Conservation (phyloP, 2,113 vertebrate species). For the Phoxinus phoxinus region DNA sequence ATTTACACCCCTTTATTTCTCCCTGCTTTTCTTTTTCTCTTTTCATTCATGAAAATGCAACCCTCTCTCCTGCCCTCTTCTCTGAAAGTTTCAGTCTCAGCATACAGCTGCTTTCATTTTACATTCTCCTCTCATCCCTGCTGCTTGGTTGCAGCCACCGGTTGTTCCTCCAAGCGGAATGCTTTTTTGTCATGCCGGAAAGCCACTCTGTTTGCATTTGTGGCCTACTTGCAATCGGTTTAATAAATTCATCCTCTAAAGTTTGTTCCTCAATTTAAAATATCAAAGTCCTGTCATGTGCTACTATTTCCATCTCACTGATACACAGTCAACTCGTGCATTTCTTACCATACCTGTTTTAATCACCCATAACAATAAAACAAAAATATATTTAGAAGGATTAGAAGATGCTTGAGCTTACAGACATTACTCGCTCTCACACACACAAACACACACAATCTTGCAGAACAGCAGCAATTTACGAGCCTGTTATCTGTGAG, state of each 20-base stretch:
- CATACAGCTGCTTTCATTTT: constrained; percentile 38
- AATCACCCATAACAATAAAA: background rate
- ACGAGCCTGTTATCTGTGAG: constrained; percentile 26
- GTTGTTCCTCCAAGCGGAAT: constrained; percentile 27
- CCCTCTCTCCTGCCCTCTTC: background rate
- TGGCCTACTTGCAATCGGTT: constrained; percentile 14
- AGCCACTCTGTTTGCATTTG: constrained; percentile 5
- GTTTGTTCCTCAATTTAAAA: background rate
- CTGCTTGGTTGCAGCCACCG: constrained; percentile 33
- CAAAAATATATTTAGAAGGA: background rate
- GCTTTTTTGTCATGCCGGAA: constrained; percentile 30
- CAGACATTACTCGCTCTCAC: background rate
- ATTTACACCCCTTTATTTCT: background rate
- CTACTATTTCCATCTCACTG: background rate
- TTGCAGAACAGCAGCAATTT: constrained; percentile 26
- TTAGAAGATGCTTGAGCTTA: background rate
- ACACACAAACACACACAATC: background rate
- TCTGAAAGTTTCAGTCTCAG: background rate
- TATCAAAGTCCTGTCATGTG: background rate
- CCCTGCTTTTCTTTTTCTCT: background rate
- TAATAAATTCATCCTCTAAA: constrained; percentile 16
- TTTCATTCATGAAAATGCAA: constrained; percentile 28
- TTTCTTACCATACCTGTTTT: background rate
- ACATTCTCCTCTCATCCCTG: constrained; percentile 38
- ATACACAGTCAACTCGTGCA: background rate